Evolutionary conservation across 2,113 vertebrate species (phyloP).

Genomic region (Cyanoliseus patagonus): DNA sequence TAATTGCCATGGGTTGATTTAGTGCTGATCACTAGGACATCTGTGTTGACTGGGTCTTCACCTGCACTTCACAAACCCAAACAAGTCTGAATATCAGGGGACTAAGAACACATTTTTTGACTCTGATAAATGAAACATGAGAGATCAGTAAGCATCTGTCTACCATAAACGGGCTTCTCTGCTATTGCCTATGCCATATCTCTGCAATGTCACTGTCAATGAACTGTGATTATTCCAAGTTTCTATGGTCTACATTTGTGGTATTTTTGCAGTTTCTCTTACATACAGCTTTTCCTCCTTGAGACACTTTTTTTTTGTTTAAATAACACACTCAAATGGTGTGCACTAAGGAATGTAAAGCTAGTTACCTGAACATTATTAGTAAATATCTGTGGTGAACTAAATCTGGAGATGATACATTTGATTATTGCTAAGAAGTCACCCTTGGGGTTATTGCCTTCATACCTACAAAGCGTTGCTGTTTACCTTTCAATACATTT

Average conservation of each 20-base stretch:
- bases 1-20: not conserved
- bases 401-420: constrained; percentile 1
- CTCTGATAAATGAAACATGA: not conserved
- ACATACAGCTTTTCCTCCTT: not conserved
- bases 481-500: not conserved
- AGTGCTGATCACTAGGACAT: fast-evolving
- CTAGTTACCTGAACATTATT: not conserved
- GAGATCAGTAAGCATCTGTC: not conserved
- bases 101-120: not conserved
- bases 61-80: not conserved
- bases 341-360: constrained; percentile 13
- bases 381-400: not conserved
- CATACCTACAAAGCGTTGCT: constrained; percentile 1
- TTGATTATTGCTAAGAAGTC: constrained; percentile 73
- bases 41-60: not conserved
- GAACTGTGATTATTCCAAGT: not conserved
- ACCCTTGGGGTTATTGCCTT: constrained; percentile 51
- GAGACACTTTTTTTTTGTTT: not conserved
- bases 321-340: not conserved
- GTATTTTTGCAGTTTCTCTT: not conserved
- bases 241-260: not conserved
- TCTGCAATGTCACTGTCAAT: not conserved
- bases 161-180: not conserved
- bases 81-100: not conserved
- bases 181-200: not conserved